Percentiles rank a stretch among this genome's conserved stretches.
Conservation (phyloP, 30 jellyfish, hydroid and myxozoan species). For the Aurelia aurita region DNA sequence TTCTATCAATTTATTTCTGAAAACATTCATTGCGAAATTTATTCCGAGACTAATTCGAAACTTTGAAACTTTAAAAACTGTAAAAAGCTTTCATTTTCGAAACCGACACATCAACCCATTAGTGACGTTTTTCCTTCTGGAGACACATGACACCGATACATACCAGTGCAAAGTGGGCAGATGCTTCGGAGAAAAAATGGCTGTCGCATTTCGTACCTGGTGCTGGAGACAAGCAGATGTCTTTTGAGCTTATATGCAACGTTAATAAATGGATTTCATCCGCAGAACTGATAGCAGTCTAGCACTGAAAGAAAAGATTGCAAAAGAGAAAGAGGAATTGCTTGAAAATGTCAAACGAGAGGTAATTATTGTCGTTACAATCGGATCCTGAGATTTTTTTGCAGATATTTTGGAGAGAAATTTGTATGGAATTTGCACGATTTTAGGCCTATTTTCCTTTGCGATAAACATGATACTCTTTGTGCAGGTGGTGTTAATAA, state of each 20-base stretch:
- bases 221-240: neutral
- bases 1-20: no score
- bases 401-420: neutral
- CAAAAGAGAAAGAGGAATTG: conserved; percentile 69
- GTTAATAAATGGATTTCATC: conserved; percentile 55
- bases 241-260: conserved; percentile 6
- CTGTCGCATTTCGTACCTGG: conserved; percentile 8
- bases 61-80: no score
- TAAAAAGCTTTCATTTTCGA: no score
- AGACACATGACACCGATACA: conserved; percentile 19
- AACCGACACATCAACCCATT: no score
- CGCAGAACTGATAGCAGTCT: conserved; percentile 47
- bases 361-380: conserved; percentile 17
- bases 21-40: no score
- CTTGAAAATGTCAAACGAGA: conserved; percentile 81
- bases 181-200: conserved; percentile 44
- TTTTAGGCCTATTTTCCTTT: no score
- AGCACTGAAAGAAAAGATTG: conserved; percentile 40
- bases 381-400: neutral
- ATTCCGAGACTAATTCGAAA: no score
- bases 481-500: no score
- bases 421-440: no score
- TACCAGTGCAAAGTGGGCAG: conserved; percentile 50
- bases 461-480: no score
- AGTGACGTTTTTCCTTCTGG: neutral